Conservation (phyloP, 2,113 vertebrate species). For the Phalacrocorax brasilianus region DNA sequence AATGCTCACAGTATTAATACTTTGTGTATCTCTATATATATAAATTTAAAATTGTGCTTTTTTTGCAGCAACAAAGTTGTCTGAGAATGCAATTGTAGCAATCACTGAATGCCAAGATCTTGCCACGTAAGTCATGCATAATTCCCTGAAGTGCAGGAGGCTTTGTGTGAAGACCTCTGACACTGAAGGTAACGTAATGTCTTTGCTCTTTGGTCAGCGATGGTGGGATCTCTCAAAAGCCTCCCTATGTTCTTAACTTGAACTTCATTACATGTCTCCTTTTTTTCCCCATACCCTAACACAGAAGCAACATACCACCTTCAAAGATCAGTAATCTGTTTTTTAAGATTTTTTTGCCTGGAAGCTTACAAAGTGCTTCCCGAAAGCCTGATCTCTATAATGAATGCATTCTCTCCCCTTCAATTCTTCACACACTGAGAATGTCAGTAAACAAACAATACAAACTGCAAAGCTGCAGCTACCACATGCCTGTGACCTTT, state of each 20-base stretch:
- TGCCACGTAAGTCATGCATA: not conserved
- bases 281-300: not conserved
- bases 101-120: not conserved
- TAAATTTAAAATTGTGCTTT: not conserved
- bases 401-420: not conserved
- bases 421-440: not conserved
- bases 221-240: not conserved
- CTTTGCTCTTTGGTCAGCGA: not conserved
- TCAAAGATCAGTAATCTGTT: not conserved
- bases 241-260: not conserved
- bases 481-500: not conserved
- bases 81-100: not conserved
- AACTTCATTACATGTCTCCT: not conserved
- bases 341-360: not conserved
- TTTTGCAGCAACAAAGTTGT: not conserved
- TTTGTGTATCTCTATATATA: not conserved
- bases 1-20: not conserved
- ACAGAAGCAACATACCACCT: not conserved
- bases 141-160: not conserved
- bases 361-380: not conserved
- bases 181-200: not conserved
- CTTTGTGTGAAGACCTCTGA: not conserved
- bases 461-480: not conserved
- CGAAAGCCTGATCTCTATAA: not conserved
- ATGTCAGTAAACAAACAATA: not conserved